Percentiles rank a stretch among this genome's conserved stretches.
These are phyloP conservation scores for Pyrrhosoma nymphula DNA, from an alignment of 2,888 invertebrate species.

Conservation along the genomic window DNA sequence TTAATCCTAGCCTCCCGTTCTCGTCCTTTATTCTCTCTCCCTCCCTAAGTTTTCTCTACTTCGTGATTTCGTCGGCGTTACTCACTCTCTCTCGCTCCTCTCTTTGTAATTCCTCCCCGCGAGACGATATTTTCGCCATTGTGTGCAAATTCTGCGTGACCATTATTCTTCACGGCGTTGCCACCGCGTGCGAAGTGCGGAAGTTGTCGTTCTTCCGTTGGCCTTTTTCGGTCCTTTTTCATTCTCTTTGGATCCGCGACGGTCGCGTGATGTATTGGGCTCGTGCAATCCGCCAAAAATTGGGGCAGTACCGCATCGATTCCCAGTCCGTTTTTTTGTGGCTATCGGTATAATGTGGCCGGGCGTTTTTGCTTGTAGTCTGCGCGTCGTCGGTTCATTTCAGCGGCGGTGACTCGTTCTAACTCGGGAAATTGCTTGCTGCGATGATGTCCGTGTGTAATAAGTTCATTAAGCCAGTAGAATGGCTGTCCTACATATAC, in stretches of 20 bases:
- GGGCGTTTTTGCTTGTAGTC: neutral
- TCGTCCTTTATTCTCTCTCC: neutral
- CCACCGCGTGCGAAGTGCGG: neutral
- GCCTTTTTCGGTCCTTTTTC: neutral
- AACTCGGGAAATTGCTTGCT: neutral
- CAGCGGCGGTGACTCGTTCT: neutral
- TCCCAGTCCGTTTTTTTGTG: neutral
- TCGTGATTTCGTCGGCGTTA: neutral
- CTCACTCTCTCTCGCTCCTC: neutral
- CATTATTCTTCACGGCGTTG: constrained; percentile 29
- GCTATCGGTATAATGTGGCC: neutral
- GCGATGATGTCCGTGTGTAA: neutral
- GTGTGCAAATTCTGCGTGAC: constrained; percentile 57
- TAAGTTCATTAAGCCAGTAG: neutral
- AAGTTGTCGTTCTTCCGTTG: neutral
- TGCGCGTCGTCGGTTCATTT: neutral
- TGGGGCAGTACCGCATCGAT: constrained; percentile 12
- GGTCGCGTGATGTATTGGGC: neutral
- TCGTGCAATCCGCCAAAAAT: neutral
- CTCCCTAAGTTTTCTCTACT: neutral
- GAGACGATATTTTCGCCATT: constrained; percentile 3
- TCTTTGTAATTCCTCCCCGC: neutral
- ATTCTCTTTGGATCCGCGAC: neutral
- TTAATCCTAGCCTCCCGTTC: neutral
- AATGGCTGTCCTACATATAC: neutral